Percentiles rank a stretch among this genome's conserved stretches.
These are phyloP conservation scores for Sinotaia quadrata DNA, from an alignment of 2,888 invertebrate species.

Conservation along the genomic window DNA sequence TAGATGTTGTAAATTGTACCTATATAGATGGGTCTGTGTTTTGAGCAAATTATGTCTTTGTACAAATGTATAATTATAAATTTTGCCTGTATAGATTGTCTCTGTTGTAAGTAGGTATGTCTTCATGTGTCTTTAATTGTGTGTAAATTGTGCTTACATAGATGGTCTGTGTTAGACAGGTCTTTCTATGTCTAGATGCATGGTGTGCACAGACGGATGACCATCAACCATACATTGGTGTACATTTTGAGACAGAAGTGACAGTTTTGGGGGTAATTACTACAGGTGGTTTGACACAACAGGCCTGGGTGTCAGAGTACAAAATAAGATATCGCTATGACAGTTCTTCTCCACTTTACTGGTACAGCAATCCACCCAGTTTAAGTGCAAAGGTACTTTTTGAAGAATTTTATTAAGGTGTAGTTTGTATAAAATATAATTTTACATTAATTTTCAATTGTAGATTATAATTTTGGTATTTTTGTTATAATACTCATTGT, in stretches of 20 bases:
- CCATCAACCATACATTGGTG: conserved; percentile 8
- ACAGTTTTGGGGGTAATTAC: conserved; percentile 12
- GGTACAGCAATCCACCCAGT: conserved; percentile 15
- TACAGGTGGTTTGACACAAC: neutral
- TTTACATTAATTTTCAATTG: no score
- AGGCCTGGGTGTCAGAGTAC: conserved; percentile 49
- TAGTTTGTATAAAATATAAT: no score
- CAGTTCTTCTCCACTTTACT: conserved; percentile 44
- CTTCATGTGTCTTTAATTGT: neutral
- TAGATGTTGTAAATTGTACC: no score
- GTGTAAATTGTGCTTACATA: neutral
- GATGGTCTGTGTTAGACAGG: neutral
- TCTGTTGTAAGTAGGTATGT: no score
- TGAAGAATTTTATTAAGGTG: no score
- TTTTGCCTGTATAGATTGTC: no score
- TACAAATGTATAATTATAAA: no score
- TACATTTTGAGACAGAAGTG: conserved; percentile 12
- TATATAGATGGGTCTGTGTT: no score
- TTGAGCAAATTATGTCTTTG: no score
- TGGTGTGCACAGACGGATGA: neutral
- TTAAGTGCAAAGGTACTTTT: neutral
- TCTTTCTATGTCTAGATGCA: neutral
- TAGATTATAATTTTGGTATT: no score
- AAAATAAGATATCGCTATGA: conserved; percentile 49
- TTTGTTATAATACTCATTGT: no score